Percentiles rank a stretch among this genome's conserved stretches.
Evolutionary conservation across 2,113 vertebrate species (phyloP).

Genomic region (Trematomus loennbergii): DNA sequence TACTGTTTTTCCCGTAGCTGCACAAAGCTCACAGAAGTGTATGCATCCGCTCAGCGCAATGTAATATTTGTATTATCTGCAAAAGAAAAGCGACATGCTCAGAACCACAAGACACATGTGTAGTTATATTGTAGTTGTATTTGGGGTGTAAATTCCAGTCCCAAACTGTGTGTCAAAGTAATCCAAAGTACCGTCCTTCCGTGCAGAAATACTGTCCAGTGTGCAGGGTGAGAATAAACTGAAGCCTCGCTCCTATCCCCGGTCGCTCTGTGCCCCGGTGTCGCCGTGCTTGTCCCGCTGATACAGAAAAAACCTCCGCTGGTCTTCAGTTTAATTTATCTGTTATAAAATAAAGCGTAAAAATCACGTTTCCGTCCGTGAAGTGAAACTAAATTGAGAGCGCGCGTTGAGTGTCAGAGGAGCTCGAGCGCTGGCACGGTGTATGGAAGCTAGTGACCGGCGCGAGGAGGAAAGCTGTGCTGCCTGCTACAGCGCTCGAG

Average conservation of each 20-base stretch:
- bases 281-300: constrained; percentile 48
- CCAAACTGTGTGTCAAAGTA: constrained; percentile 57
- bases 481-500: not conserved
- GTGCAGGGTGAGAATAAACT: constrained; percentile 24
- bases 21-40: constrained; percentile 57
- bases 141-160: not conserved
- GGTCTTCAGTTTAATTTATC: not conserved
- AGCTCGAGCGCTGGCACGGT: constrained; percentile 10
- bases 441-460: constrained; percentile 21
- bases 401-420: not conserved
- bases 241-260: constrained; percentile 23
- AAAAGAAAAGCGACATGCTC: constrained; percentile 3
- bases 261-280: constrained; percentile 27
- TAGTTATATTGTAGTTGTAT: not conserved
- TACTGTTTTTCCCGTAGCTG: constrained; percentile 3
- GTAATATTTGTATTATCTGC: not conserved
- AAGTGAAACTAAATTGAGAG: not conserved
- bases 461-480: constrained; percentile 2
- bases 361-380: not conserved
- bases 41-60: constrained; percentile 40
- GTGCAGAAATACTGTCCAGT: constrained; percentile 32
- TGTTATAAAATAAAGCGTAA: not conserved
- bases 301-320: constrained; percentile 5
- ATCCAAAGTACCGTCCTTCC: constrained; percentile 55
- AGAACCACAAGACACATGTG: not conserved